Evolutionary conservation across 2,113 vertebrate genomes (phyloP).

Genomic region (Puma concolor): DNA sequence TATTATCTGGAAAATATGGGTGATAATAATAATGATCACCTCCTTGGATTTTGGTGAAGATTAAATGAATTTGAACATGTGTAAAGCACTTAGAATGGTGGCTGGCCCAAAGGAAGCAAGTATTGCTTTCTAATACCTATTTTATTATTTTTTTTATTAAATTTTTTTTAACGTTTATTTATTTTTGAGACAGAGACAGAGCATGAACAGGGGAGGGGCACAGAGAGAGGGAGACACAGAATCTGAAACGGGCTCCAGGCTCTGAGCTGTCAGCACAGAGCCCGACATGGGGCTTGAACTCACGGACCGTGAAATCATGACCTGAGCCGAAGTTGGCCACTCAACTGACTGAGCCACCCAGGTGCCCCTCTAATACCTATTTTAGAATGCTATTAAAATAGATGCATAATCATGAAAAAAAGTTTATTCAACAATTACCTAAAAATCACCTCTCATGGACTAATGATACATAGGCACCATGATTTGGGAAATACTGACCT

Average conservation of each 20-base stretch:
- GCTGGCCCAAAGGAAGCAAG: background rate
- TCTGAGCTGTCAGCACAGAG: no score
- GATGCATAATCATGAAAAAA: background rate
- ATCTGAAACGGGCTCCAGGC: no score
- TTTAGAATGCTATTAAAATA: slow-evolving; percentile 10
- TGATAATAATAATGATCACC: background rate
- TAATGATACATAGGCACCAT: fast-evolving
- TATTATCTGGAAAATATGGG: background rate
- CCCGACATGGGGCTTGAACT: no score
- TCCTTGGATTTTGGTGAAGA: background rate
- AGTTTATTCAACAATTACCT: background rate
- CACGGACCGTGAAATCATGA: no score
- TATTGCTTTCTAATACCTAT: background rate
- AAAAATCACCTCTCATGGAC: background rate
- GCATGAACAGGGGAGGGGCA: no score
- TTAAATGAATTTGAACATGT: background rate
- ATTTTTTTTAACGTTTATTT: no score
- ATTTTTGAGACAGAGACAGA: no score
- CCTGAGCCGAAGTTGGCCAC: no score
- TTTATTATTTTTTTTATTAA: background rate
- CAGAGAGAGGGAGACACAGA: no score
- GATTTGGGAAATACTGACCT: background rate
- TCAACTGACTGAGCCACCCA: no score
- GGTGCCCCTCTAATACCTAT: background rate
- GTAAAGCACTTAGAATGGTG: background rate